Base-by-base conservation (phyloP, 2,797 vertebrate genomes). In the Decapterus maruadsi region DNA sequence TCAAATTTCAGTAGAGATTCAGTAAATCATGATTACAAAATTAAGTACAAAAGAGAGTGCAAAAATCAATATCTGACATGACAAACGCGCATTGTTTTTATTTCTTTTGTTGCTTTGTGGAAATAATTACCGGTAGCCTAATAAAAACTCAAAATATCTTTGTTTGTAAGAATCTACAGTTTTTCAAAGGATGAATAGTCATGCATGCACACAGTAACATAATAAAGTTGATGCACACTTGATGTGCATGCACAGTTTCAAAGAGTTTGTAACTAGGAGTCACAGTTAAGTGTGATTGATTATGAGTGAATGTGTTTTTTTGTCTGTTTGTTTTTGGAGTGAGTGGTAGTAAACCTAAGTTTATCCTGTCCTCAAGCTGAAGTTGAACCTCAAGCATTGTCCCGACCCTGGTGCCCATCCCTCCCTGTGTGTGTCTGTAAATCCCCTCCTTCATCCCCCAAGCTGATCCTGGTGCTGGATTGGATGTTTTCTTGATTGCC, bases 401-500 rank as follows among this genome's bases (percentile, higher is more conserved):
- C 43, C 77, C 17, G 7, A 63, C 72, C 74, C 45, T 16, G 1
- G 38, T 59, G 65, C 64, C 72, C 67, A 77, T 80, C 75, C 64
- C 77, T 76, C 77, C 75, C 65, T 75, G 65, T 68, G 65, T 68
- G 63, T 53, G 75, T 74, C 66, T 69, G 56, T 83, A 91, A 92
- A 92, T 92, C 91, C 87, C 62, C 85, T 83, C 67, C 75, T 78
- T 90, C 89, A 92, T 92, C 88, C 88, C 72, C 72, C 40, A 2
- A 29, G 77, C 72, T 93, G 84, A 90, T 90, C 86, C 86, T 61
- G 70, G 60, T 0, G 11, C 70, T 80, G 75, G 78, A 91, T 85
- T 90, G 86, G 82, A 87, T 84, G 81, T 81, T 85, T 87, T 85
- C 90, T 88, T 90, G 90, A 93, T 92, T 93, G 86, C 78, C 83